phyloP scores from a whole-genome alignment of 2,113 vertebrate species.

The Ceratotherium simum region DNA sequence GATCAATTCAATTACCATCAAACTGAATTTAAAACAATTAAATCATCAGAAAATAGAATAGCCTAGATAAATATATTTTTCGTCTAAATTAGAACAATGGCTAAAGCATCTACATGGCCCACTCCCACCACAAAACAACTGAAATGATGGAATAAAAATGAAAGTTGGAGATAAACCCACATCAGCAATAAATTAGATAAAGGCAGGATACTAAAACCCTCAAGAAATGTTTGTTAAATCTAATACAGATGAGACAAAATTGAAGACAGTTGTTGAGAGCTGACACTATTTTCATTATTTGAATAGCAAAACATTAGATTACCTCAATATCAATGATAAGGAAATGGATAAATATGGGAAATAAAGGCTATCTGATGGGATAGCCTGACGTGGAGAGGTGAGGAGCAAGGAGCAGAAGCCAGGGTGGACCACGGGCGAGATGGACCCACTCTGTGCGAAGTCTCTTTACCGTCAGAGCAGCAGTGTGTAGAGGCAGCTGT shows the following conservation, averaged over 20 bases:
- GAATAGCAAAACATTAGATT: not conserved
- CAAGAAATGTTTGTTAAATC: slow-evolving; percentile 7
- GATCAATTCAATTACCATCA: not conserved
- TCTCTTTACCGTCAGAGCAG: not conserved
- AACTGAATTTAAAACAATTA: slow-evolving; percentile 36
- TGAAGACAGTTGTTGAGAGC: not conserved
- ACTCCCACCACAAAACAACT: not conserved
- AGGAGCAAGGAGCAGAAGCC: not conserved
- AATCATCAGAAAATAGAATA: not conserved
- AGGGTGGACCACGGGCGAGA: rapidly evolving
- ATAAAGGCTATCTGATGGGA: not conserved
- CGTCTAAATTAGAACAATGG: not conserved
- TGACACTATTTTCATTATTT: not conserved
- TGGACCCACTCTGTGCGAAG: not conserved
- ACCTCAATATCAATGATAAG: not conserved
- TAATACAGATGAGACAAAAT: not conserved
- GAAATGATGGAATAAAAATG: not conserved
- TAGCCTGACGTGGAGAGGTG: not conserved
- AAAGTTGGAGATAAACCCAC: not conserved
- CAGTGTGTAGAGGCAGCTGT: not conserved
- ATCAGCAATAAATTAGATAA: slow-evolving; percentile 45
- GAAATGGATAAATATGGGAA: not conserved
- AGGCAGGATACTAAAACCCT: slow-evolving; percentile 8
- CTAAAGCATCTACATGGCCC: not conserved
- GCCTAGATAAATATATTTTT: not conserved